A percentile compares a stretch with the other conserved stretches of the same genome.
phyloP scores from a whole-genome alignment of 2,888 invertebrate genomes.

The Microchrysa polita region DNA sequence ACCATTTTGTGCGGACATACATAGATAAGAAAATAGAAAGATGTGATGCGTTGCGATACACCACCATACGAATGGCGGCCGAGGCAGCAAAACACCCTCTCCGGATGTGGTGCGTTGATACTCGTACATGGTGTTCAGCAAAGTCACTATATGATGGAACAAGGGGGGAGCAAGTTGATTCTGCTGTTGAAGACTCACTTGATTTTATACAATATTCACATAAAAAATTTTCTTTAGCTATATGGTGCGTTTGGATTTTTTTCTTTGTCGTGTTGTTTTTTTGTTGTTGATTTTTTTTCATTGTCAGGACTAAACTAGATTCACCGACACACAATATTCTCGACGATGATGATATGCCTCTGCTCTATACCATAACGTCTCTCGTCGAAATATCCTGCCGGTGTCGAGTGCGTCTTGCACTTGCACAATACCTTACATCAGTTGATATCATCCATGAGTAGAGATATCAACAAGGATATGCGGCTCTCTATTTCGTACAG shows the following conservation, averaged over 20 bases:
- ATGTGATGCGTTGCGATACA: neutral
- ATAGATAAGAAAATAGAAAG: neutral
- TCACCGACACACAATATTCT: neutral
- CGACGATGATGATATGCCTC: neutral
- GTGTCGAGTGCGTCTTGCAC: neutral
- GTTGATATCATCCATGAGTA: neutral
- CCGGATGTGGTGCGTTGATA: constrained; percentile 10
- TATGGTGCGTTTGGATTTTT: neutral
- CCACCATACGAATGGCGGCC: no score
- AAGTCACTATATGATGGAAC: no score
- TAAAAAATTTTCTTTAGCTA: constrained; percentile 28
- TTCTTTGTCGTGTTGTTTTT: no score
- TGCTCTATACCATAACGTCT: neutral
- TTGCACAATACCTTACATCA: neutral
- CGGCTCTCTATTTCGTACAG: no score
- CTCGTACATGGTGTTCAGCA: no score
- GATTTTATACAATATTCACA: constrained; percentile 19
- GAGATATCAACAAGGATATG: neutral
- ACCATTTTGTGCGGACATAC: neutral
- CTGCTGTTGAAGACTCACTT: constrained; percentile 9
- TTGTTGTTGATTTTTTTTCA: constrained; percentile 1
- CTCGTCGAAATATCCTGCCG: constrained; percentile 8
- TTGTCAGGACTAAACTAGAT: neutral
- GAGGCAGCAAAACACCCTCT: no score
- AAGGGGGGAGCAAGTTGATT: neutral